Evolutionary conservation across 2,888 invertebrate genomes (phyloP).

Genomic region (Bellardia bayeri): DNA sequence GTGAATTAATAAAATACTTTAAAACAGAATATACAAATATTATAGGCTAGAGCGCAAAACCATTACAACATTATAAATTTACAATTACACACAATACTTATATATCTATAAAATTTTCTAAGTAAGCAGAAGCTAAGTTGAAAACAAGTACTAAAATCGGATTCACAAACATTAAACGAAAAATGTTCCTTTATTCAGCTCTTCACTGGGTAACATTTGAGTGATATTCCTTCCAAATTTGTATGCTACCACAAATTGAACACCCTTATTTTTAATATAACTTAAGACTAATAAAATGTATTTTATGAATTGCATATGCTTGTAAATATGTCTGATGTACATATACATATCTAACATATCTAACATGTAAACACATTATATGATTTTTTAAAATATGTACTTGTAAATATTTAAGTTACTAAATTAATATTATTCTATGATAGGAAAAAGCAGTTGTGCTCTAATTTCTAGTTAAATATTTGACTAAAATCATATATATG

Average conservation of each 20-base stretch:
- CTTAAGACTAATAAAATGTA: not conserved
- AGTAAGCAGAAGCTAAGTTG: too few relatives aligned
- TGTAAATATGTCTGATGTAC: not conserved
- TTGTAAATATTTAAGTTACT: not conserved
- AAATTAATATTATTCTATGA: slow-evolving; percentile 15
- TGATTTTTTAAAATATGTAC: not conserved
- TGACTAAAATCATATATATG: not conserved
- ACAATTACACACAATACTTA: too few relatives aligned
- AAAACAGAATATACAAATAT: too few relatives aligned
- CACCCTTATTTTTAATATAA: not conserved
- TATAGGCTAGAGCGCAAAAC: too few relatives aligned
- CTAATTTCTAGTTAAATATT: slow-evolving; percentile 33
- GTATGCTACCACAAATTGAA: not conserved
- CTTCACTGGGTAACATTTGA: too few relatives aligned
- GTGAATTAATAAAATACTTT: too few relatives aligned
- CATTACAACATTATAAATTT: too few relatives aligned
- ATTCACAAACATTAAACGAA: too few relatives aligned
- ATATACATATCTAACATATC: not conserved
- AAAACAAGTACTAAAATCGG: too few relatives aligned
- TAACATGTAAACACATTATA: not conserved
- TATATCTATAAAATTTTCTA: too few relatives aligned
- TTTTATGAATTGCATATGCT: slow-evolving; percentile 18
- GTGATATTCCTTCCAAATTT: too few relatives aligned
- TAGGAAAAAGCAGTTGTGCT: slow-evolving; percentile 39
- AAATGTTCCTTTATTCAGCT: too few relatives aligned